A percentile compares a stretch with the other conserved stretches of the same genome.
Conservation (phyloP, 2,113 vertebrate species). For the Rhinogobius similis region DNA sequence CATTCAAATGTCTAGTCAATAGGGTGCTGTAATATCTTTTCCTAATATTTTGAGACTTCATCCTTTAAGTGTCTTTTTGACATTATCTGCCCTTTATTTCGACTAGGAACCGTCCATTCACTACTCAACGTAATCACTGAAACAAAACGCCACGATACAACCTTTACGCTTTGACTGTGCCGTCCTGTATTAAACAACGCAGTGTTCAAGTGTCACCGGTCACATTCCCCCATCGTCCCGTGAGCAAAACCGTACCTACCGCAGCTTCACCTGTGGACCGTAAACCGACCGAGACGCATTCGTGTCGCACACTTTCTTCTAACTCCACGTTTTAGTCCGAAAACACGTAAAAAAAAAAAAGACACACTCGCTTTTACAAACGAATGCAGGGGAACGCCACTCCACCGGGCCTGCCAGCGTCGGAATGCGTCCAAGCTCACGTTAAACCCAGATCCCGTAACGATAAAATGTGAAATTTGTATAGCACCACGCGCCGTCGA, state of each 20-base stretch:
- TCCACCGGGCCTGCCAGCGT: slow-evolving; percentile 28
- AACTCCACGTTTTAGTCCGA: neutral
- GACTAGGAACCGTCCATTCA: too few relatives aligned
- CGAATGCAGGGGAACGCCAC: neutral
- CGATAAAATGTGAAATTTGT: neutral
- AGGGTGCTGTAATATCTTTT: too few relatives aligned
- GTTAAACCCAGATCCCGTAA: neutral
- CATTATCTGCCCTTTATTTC: too few relatives aligned
- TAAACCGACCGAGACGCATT: neutral
- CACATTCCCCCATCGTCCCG: neutral
- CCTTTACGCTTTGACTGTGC: neutral
- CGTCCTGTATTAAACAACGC: neutral
- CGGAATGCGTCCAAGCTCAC: slow-evolving; percentile 27
- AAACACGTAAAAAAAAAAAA: neutral
- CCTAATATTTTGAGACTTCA: too few relatives aligned
- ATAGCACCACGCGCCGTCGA: too few relatives aligned
- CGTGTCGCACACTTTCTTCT: neutral
- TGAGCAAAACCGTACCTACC: neutral
- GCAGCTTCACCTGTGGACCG: neutral
- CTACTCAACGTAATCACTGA: too few relatives aligned
- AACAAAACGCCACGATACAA: too few relatives aligned
- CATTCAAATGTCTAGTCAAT: too few relatives aligned
- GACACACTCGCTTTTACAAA: neutral
- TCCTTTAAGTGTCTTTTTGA: too few relatives aligned
- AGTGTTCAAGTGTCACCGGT: neutral